A percentile compares a stretch with the other conserved stretches of the same genome.
Conservation (phyloP, 2,113 vertebrate genomes). For the Butastur rufipennis region DNA sequence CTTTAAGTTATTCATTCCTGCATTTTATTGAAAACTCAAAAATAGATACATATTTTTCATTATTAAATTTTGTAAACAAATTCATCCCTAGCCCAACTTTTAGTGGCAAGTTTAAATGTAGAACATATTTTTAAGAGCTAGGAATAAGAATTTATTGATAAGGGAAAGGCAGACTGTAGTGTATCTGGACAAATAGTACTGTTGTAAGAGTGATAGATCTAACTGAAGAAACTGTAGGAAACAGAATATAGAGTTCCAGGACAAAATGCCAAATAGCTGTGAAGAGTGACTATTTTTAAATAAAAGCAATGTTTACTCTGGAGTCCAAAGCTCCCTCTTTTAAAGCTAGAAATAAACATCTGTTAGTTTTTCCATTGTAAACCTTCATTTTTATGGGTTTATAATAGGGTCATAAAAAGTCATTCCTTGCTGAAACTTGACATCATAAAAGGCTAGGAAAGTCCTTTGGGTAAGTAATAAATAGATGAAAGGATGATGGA, state of each 20-base stretch:
- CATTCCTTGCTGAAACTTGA: slow-evolving; percentile 43
- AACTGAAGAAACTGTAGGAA: slow-evolving; percentile 23
- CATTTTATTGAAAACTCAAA: slow-evolving; percentile 4
- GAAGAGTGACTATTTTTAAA: slow-evolving; percentile 49
- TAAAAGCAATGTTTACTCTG: slow-evolving; percentile 16
- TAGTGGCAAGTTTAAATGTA: background rate
- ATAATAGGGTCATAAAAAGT: slow-evolving; percentile 52
- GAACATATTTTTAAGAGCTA: background rate
- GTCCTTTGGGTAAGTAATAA: slow-evolving; percentile 33
- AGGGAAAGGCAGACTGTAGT: background rate
- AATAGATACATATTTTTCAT: background rate
- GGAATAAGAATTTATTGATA: slow-evolving; percentile 9
- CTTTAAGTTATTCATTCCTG: background rate
- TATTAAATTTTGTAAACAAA: background rate
- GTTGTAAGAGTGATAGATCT: background rate
- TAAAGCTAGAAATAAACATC: slow-evolving; percentile 49
- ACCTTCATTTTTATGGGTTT: slow-evolving; percentile 42
- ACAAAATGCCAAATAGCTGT: slow-evolving; percentile 27
- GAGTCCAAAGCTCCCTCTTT: slow-evolving; percentile 6
- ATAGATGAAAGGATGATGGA: slow-evolving; percentile 39
- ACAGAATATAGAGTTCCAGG: background rate
- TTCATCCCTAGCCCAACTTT: background rate
- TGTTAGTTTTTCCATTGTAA: slow-evolving; percentile 40
- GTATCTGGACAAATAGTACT: background rate
- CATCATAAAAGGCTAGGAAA: slow-evolving; percentile 56